These are phyloP conservation scores for Odontamblyopus lacepedii DNA, from an alignment of 2,797 vertebrate species.

Conservation along the genomic window DNA sequence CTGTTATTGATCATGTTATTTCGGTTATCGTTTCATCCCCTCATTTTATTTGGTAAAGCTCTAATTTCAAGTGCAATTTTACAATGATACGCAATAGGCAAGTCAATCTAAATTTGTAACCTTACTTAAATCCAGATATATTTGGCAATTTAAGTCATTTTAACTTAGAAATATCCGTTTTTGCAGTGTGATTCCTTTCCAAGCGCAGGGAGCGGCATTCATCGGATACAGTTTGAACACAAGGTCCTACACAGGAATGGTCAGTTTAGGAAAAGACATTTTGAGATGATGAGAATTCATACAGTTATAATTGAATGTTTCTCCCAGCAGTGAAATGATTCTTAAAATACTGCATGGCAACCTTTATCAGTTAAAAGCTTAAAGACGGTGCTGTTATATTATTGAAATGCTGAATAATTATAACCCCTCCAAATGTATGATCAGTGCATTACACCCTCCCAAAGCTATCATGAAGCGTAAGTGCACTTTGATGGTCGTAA, in stretches of 20 bases:
- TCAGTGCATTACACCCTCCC: neutral
- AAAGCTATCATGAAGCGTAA: constrained; percentile 9
- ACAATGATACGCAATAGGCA: neutral
- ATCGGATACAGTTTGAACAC: neutral
- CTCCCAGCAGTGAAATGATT: neutral
- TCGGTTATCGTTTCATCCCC: too few relatives aligned
- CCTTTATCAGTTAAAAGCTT: constrained; percentile 33
- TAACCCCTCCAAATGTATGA: constrained; percentile 7
- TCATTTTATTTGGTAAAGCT: neutral
- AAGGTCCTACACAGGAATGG: neutral
- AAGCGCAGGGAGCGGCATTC: neutral
- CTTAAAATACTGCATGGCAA: constrained; percentile 28
- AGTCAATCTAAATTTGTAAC: neutral
- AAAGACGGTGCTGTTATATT: constrained; percentile 39
- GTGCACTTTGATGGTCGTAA: neutral
- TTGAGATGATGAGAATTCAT: too few relatives aligned
- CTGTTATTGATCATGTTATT: too few relatives aligned
- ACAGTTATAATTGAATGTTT: neutral
- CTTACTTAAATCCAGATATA: neutral
- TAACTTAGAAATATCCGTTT: neutral
- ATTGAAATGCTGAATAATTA: constrained; percentile 16
- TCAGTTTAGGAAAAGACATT: neutral
- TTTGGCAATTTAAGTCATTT: neutral
- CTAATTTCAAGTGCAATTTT: neutral
- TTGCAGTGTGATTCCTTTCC: neutral